Base-by-base conservation (phyloP, 2,113 vertebrate species). In the Sebastes schlegelii region DNA sequence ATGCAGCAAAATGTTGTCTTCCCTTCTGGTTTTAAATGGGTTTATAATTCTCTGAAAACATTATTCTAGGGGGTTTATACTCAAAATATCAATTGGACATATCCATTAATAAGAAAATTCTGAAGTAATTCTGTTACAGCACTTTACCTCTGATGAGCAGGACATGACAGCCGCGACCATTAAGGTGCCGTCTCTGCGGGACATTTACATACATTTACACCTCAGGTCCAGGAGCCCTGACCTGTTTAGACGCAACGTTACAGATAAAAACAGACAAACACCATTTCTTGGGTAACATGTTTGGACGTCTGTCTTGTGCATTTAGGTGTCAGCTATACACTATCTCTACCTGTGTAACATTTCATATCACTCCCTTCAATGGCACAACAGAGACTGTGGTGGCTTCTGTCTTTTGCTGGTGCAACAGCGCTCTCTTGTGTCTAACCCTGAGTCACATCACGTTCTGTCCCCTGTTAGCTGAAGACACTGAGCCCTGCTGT, bases 391-490 rank as follows among this genome's bases (percentile, higher is more conserved):
- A 68, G 58, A 60, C 49, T n/a, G 74, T 46, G 54, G 7, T 7
- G 23, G 55, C 42, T 64, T 74, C 66, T 80, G 64, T 57, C 68
- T 11, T 55, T 45, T 58, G 61, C 49, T 76, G 81, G 70, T 40
- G 64, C 60, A 84, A 73, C 14, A 9, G 64, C 69, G 74, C 85
- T 14, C 91, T 78, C 84, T 74, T 49, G 80, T 88, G 91, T 80
- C 67, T 34, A 43, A 61, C 19, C 57, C 79, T 60, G 77, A 85
- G 45, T 66, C 40, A 4, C 51, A 52, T 68, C 76, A 45, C 21
- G 6, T 34, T 64, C 40, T 9, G 4, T 21, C 77, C 63, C 67
- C 71, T 61, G 61, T 52, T n/a, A 45, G 34, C 79, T 77, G 49
- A 77, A 72, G 65, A 65, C 21, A 14, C 62, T 4, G 5, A 65